These are phyloP conservation scores for Propsilocerus akamusi DNA, from an alignment of 1,140 invertebrate species.

Conservation along the genomic window DNA sequence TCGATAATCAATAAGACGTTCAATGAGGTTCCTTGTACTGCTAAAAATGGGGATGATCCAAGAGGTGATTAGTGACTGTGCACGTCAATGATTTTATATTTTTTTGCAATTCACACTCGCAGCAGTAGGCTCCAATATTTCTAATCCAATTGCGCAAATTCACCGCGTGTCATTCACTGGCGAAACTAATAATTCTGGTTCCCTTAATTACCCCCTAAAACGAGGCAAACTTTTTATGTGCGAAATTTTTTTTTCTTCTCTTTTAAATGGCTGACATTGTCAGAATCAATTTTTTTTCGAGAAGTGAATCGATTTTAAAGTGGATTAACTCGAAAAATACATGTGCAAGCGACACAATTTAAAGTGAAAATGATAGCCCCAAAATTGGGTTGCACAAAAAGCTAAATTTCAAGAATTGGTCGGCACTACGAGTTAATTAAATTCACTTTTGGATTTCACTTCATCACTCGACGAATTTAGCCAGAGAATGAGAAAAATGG, in stretches of 20 bases:
- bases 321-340: not conserved
- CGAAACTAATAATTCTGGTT: too few relatives aligned
- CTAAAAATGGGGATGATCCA: not conserved
- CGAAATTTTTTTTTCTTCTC: not conserved
- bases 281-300: not conserved
- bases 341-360: not conserved
- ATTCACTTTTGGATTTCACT: not conserved
- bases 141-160: not conserved
- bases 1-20: too few relatives aligned
- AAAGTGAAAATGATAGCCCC: not conserved
- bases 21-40: not conserved
- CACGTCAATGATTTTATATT: not conserved
- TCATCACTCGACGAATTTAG: not conserved
- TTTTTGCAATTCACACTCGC: not conserved
- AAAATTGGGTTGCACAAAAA: not conserved
- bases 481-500: conserved; percentile 2
- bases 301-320: not conserved
- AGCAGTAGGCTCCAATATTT: not conserved
- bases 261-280: conserved; percentile 3
- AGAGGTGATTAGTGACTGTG: not conserved
- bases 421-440: not conserved
- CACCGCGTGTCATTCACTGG: not conserved
- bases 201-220: not conserved
- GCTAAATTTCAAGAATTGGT: not conserved
- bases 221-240: not conserved